Percentiles rank a stretch among this genome's conserved stretches.
phyloP scores from a whole-genome alignment of 2,888 invertebrate genomes.

The Nomada lathburiana region DNA sequence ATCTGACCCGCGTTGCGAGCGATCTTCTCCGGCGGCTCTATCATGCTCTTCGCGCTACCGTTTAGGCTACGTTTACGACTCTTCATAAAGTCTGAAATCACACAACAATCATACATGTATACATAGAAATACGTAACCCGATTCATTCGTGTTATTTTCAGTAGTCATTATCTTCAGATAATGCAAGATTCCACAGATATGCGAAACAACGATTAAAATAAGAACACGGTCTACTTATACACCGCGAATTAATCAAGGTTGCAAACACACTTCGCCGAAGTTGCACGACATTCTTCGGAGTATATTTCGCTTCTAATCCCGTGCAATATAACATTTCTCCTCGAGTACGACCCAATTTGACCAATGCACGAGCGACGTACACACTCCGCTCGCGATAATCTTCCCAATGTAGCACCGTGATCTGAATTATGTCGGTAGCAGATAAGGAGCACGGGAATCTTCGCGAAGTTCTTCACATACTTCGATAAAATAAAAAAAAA shows the following conservation, averaged over 20 bases:
- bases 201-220: not conserved
- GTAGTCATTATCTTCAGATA: not conserved
- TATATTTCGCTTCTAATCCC: slow-evolving; percentile 35
- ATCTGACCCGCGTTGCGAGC: slow-evolving; percentile 83
- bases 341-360: slow-evolving; percentile 56
- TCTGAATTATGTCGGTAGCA: slow-evolving; percentile 62
- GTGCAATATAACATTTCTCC: slow-evolving; percentile 62
- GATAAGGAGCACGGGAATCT: slow-evolving; percentile 56
- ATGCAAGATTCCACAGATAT: not conserved
- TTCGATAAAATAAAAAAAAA: not conserved
- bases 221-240: not conserved
- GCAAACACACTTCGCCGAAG: too few species aligned
- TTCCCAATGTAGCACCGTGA: slow-evolving; percentile 42
- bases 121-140: not conserved
- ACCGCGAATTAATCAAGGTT: too few species aligned
- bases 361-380: slow-evolving; percentile 44
- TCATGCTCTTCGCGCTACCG: slow-evolving; percentile 83
- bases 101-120: slow-evolving; percentile 73
- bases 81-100: slow-evolving; percentile 89
- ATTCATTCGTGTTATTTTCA: not conserved
- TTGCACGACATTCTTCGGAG: not conserved
- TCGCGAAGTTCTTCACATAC: not conserved
- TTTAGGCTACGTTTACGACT: slow-evolving; percentile 87
- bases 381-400: slow-evolving; percentile 64
- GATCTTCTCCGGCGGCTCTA: slow-evolving; percentile 84